Base-by-base conservation (phyloP, 2,888 invertebrate species). In the Sphecodes monilicornis region DNA sequence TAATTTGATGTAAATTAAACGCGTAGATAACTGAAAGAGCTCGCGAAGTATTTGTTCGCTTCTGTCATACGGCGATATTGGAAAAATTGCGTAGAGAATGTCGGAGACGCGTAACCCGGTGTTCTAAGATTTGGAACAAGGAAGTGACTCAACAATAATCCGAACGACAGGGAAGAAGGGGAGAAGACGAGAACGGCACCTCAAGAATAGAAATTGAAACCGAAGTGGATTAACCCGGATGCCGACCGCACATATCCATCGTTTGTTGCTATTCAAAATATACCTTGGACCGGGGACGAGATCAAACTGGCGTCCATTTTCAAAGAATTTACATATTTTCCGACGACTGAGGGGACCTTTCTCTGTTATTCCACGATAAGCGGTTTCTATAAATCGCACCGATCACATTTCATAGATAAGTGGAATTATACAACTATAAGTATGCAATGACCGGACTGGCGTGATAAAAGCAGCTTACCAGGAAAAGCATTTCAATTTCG, bases 151-250 rank as follows among this genome's bases (percentile, higher is more conserved):
- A 18, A 84, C 70, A 75, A 84, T 74, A 43, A 54, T 11, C 16
- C 57, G 29, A 74, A 64, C 68, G 54, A n/a, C 60, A 26, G n/a
- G 4, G 54, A 2, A 50, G 29, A 13, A 50, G 50, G 50, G n/a
- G 32, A 68, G 41, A 32, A 50, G 46, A 66, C 26, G 50, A 46
- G 66, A 66, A 66, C 36, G 36, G 36, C 66, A 41, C 66, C 70
- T 72, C 64, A 78, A 80, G 82, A 84, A 80, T 80, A 82, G 87
- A 82, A 82, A 86, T 80, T 80, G 85, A 81, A 84, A 80, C 80
- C 76, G 78, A 80, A 80, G 83, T 82, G 82, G 82, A 82, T 84
- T 87, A 83, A 80, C 84, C 84, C 70, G 84, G 79, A 83, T 83
- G 82, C 81, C 83, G 78, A 76, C 81, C 83, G 84, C 81, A 75